Evolutionary conservation across 2,113 vertebrate species (phyloP), one percentile per base, ranked within the genome.

Genomic region (Chunga burmeisteri): DNA sequence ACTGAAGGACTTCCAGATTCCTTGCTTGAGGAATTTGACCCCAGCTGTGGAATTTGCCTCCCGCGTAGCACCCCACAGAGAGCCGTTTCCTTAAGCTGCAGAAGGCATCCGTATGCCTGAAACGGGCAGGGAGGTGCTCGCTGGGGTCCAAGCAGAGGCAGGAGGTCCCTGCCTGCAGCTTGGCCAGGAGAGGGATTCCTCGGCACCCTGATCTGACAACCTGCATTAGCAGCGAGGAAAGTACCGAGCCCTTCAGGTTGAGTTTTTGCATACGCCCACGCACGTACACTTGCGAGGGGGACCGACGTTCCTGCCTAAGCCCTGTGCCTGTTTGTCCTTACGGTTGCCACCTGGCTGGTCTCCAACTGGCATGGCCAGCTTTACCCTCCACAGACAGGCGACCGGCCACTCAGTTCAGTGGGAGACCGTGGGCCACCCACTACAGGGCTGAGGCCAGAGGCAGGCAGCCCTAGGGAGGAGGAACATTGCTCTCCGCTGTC

Each of bases 11-110:
- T 96, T 73, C 88, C 89, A 94, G 79, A 81, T 63, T 94, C 40
- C 50, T 75, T 22, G 58, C 79, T 85, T 40, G 18, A 62, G 72
- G 93, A 96, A 96, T 97, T 90, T 96, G 96, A 97, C 93, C 93
- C 55, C 71, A 34, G 89, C 0, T 1, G 74, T 83, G 95, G 95
- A 97, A 93, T 92, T 77, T 40, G 58, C 55, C 90, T 87, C 90
- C 49, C 1, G 65, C 26, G 2, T 10, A 61, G 75, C 55, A 46
- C 77, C 87, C 68, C 75, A 7, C 1, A 6, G 93, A 20, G 55
- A 47, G 21, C 83, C 16, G 58, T 84, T 94, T 95, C 94, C 93
- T 86, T 30, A 5, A 11, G 50, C 56, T 30, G 65, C 50, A 34
- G 32, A 75, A 92, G 78, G 65, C 68, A 49, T 63, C 55, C 4